Evolutionary conservation across 2,888 invertebrate species (phyloP).

Genomic region (Bimastos eiseni): DNA sequence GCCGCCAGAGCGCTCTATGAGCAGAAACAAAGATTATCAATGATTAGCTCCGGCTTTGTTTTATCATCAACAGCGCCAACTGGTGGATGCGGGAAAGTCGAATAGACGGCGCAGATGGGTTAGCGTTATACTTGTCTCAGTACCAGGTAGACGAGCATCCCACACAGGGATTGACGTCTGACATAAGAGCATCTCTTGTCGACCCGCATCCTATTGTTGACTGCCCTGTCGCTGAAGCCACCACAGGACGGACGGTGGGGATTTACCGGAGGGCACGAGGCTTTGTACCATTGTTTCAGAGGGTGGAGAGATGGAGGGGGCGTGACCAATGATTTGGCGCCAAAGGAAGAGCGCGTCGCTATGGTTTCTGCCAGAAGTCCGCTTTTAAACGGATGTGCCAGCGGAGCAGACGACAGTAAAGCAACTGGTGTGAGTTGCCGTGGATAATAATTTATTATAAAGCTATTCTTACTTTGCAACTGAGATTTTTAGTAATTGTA

Average conservation of each 20-base stretch:
- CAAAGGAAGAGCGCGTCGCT: neutral
- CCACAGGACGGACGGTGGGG: neutral
- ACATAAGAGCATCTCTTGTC: neutral
- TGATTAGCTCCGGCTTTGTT: neutral
- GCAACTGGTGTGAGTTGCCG: neutral
- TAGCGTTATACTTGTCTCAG: neutral
- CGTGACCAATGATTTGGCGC: slow-evolving; percentile 4
- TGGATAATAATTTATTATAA: neutral
- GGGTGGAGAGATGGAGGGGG: neutral
- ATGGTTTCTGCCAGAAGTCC: neutral
- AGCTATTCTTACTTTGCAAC: neutral
- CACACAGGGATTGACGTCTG: neutral
- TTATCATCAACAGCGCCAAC: neutral
- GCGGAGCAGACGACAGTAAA: neutral
- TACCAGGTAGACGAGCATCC: neutral
- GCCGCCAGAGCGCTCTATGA: neutral
- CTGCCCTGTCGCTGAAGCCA: neutral
- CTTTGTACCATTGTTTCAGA: slow-evolving; percentile 23
- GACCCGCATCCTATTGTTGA: neutral
- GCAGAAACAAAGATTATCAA: neutral
- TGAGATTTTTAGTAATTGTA: neutral
- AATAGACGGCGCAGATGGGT: neutral
- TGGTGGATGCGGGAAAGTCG: neutral
- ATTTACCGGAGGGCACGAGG: neutral
- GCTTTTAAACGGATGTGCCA: neutral